phyloP scores from a whole-genome alignment of 92 coral and sea anemone species.

The Epizoanthus illoricatus region DNA sequence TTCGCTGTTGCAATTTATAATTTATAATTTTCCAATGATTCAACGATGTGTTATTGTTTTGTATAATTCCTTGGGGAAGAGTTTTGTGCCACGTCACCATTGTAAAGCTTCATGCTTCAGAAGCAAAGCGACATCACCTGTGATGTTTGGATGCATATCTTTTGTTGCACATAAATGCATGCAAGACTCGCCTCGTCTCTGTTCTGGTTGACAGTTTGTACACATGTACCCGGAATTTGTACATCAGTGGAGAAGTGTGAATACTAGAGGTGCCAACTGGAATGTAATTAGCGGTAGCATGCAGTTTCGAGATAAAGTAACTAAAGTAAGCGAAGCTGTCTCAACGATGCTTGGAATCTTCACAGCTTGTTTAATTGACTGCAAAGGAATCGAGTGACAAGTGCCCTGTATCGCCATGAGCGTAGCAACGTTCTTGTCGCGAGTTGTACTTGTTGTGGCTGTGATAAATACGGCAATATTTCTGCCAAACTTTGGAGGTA shows the following conservation, averaged over 20 bases:
- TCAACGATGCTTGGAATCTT: not conserved
- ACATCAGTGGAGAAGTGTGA: too few species aligned
- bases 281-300: not conserved
- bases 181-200: too few species aligned
- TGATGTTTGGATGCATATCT: too few species aligned
- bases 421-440: conserved; percentile 8
- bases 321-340: too few species aligned
- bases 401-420: not conserved
- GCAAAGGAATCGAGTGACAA: not conserved
- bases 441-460: not conserved
- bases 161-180: too few species aligned
- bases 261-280: not conserved
- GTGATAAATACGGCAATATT: conserved; percentile 26
- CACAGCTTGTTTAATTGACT: too few species aligned
- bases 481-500: conserved; percentile 8
- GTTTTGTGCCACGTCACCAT: not conserved
- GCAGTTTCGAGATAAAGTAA: not conserved
- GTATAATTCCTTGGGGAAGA: conserved; percentile 7
- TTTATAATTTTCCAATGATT: conserved; percentile 15
- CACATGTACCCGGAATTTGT: too few species aligned
- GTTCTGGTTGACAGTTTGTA: too few species aligned
- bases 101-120: too few species aligned
- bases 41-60: not conserved
- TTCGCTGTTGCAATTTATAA: not conserved
- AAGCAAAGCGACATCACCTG: too few species aligned